Evolutionary conservation across 2,113 vertebrate genomes (phyloP).

Genomic region (Ciconia stormi): DNA sequence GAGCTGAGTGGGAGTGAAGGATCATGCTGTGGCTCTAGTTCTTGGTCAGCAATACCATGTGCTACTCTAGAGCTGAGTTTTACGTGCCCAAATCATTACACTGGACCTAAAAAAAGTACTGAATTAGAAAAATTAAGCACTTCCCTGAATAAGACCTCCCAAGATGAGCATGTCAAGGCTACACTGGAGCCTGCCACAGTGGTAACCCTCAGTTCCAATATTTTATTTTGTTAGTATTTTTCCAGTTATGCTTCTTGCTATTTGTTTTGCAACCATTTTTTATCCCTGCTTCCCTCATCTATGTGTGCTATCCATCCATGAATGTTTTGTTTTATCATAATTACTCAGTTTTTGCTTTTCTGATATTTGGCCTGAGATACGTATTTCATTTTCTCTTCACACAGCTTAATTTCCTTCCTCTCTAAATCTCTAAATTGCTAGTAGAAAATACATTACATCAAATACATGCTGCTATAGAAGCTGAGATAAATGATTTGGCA

Average conservation of each 20-base stretch:
- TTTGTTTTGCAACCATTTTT: not conserved
- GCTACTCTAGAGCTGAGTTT: not conserved
- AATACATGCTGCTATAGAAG: not conserved
- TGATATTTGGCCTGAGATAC: not conserved
- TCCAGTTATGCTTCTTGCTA: not conserved
- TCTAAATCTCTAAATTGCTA: conserved; percentile 19
- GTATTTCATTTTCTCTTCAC: not conserved
- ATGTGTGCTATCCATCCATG: not conserved
- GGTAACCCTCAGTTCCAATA: not conserved
- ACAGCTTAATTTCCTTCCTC: conserved; percentile 18
- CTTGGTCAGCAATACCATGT: not conserved
- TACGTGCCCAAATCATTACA: not conserved
- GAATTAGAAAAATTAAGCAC: not conserved
- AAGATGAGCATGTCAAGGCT: not conserved
- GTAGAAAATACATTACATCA: not conserved
- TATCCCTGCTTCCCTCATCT: not conserved
- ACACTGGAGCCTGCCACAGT: not conserved
- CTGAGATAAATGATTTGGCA: conserved; percentile 2
- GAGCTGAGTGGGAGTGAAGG: not conserved
- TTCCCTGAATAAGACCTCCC: not conserved
- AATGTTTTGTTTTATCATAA: not conserved
- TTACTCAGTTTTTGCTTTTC: not conserved
- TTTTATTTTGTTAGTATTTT: not conserved
- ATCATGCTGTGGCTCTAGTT: not conserved
- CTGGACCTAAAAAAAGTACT: not conserved